Evolutionary conservation across 2,113 vertebrate species (phyloP).

Genomic region (Notarius quadriscutis): DNA sequence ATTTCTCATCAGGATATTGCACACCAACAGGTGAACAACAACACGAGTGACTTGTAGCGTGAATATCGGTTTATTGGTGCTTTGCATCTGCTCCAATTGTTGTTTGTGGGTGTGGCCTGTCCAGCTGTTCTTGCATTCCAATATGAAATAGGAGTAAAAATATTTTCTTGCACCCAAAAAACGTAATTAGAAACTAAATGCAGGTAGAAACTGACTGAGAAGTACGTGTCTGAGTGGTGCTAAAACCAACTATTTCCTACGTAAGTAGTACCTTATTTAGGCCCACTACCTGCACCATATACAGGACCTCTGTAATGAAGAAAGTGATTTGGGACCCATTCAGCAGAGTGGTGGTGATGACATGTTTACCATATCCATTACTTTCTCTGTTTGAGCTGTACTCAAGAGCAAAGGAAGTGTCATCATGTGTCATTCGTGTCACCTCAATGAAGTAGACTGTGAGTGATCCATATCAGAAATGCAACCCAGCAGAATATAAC

Average conservation of each 20-base stretch:
- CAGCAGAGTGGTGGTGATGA: not conserved
- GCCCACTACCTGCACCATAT: not conserved
- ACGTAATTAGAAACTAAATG: not conserved
- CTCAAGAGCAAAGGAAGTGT: not conserved
- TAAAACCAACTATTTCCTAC: not conserved
- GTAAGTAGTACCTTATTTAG: not conserved
- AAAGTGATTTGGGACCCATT: not conserved
- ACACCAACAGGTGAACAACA: too few relatives aligned
- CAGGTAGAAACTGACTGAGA: not conserved
- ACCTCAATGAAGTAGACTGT: not conserved
- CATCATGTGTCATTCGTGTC: not conserved
- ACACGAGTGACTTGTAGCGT: not conserved
- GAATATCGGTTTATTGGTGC: not conserved
- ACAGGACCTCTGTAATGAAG: not conserved
- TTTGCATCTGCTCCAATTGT: not conserved
- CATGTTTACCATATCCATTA: not conserved
- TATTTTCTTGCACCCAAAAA: not conserved
- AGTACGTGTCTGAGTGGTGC: not conserved
- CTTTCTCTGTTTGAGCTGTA: not conserved
- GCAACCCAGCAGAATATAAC: conserved; percentile 16
- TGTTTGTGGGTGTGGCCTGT: not conserved
- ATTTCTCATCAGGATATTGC: not conserved
- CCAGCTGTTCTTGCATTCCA: not conserved
- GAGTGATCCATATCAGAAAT: conserved; percentile 13
- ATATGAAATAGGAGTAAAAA: not conserved